phyloP scores from a whole-genome alignment of 2,113 vertebrate species.

The Burhinus bistriatus region DNA sequence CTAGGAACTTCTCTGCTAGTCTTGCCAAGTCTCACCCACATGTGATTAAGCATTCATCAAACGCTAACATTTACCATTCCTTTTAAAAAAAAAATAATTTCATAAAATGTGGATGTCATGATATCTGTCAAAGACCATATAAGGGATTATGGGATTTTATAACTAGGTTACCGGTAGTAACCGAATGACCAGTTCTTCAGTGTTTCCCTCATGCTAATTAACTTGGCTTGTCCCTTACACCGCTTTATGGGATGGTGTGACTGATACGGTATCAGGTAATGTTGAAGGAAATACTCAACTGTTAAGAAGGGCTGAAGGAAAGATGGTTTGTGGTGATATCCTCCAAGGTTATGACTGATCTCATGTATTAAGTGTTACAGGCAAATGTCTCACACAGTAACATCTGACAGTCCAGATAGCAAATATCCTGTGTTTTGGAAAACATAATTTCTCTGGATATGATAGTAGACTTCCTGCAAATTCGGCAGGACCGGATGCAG shows the following conservation, averaged over 20 bases:
- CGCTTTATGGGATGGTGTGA: background rate
- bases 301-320: background rate
- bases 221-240: background rate
- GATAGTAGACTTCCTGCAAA: background rate
- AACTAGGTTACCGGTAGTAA: background rate
- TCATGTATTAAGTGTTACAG: background rate
- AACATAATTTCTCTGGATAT: accelerated
- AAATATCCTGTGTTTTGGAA: background rate
- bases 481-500: background rate
- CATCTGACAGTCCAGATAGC: background rate
- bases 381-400: background rate
- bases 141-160: background rate
- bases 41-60: background rate
- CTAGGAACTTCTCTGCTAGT: background rate
- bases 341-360: background rate
- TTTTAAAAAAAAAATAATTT: background rate
- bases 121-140: background rate
- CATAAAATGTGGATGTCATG: background rate
- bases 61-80: background rate
- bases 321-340: background rate
- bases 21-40: background rate
- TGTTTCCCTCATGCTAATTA: background rate
- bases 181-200: background rate
- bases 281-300: background rate
- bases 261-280: accelerated